Percentiles rank a stretch among this genome's conserved stretches.
Conservation (phyloP, 2,113 vertebrate species). For the Mobula birostris region DNA sequence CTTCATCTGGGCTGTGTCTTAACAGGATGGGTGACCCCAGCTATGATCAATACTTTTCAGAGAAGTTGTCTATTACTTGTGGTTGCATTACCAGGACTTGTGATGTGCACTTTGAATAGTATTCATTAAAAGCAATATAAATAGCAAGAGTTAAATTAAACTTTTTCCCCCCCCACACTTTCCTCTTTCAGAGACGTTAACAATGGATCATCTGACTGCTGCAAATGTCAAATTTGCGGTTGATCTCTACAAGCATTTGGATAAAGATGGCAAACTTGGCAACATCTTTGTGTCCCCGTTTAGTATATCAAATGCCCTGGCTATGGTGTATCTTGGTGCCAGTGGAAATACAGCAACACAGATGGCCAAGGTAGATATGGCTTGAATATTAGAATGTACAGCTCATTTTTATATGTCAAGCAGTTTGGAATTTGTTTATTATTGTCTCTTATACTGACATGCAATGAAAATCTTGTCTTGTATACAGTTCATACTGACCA, state of each 20-base stretch:
- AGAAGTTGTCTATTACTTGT: too few relatives aligned
- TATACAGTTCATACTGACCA: too few relatives aligned
- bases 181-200: background rate
- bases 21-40: too few relatives aligned
- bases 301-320: slow-evolving; percentile 49
- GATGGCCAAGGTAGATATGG: slow-evolving; percentile 33
- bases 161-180: background rate
- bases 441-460: too few relatives aligned
- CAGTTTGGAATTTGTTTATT: too few relatives aligned
- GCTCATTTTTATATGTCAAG: background rate
- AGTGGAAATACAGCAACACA: slow-evolving; percentile 44
- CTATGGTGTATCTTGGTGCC: slow-evolving; percentile 46
- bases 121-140: too few relatives aligned
- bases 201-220: slow-evolving; percentile 39
- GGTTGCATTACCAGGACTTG: too few relatives aligned
- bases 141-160: background rate
- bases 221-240: slow-evolving; percentile 49
- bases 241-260: slow-evolving; percentile 47
- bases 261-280: slow-evolving; percentile 42
- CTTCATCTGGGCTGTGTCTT: too few relatives aligned
- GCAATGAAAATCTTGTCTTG: too few relatives aligned
- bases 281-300: slow-evolving; percentile 47
- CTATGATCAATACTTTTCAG: too few relatives aligned
- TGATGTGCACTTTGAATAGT: too few relatives aligned
- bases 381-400: slow-evolving; percentile 28